Conservation (phyloP, 23 tunicate genomes). For the Halocynthia aurantium region DNA sequence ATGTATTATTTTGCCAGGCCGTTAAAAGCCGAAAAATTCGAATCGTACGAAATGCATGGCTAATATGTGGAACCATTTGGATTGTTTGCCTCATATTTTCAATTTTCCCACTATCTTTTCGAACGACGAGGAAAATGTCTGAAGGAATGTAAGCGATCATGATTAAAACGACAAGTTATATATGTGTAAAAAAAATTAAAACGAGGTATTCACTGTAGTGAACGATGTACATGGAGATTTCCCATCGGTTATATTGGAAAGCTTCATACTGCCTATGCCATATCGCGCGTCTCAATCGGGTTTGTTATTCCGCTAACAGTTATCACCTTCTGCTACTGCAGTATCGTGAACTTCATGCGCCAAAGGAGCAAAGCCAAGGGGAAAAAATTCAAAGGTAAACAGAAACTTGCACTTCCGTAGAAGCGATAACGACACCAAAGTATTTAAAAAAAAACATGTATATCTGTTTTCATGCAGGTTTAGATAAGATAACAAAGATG, state of each 20-base stretch:
- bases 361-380: constrained; percentile 18
- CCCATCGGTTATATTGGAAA: constrained; percentile 5
- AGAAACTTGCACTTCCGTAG: background rate
- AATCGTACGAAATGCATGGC: constrained; percentile 43
- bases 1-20: constrained; percentile 22
- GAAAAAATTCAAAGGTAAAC: constrained; percentile 13
- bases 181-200: background rate
- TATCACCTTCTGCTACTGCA: constrained; percentile 49
- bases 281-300: constrained; percentile 46
- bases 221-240: constrained; percentile 51
- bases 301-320: constrained; percentile 63
- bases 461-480: constrained; percentile 21
- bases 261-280: constrained; percentile 28
- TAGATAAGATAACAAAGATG: constrained; percentile 41
- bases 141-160: background rate
- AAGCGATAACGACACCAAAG: too few species aligned
- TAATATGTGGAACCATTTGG: constrained; percentile 30
- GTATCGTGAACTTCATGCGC: constrained; percentile 41
- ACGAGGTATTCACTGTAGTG: constrained; percentile 10
- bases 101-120: constrained; percentile 33
- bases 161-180: background rate
- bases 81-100: constrained; percentile 22
- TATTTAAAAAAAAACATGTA: too few species aligned
- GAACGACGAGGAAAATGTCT: background rate
- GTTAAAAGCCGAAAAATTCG: constrained; percentile 37